A percentile compares a stretch with the other conserved stretches of the same genome.
Evolutionary conservation across 2,113 vertebrate species (phyloP).

Genomic region (Cettia cetti): DNA sequence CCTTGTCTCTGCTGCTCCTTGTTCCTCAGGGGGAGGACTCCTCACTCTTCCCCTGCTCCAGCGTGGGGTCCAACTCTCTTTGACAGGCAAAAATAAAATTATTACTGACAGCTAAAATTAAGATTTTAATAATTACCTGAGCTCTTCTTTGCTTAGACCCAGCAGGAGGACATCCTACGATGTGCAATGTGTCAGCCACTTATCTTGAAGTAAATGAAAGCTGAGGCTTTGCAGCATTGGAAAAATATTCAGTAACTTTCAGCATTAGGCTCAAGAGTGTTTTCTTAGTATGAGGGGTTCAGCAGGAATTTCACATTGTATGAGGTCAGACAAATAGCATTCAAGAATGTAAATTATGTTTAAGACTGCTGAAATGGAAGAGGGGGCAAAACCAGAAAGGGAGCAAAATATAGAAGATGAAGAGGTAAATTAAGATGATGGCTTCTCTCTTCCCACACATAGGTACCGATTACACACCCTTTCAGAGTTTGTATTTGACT

Average conservation of each 20-base stretch:
- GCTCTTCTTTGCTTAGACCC: conserved; percentile 19
- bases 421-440: background rate
- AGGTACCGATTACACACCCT: background rate
- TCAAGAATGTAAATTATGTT: background rate
- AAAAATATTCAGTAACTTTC: background rate
- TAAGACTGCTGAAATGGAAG: background rate
- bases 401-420: background rate
- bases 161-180: conserved; percentile 21
- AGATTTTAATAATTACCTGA: conserved; percentile 23
- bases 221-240: background rate
- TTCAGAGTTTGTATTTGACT: background rate
- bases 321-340: background rate
- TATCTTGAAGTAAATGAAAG: conserved; percentile 8
- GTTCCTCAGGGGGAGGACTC: background rate
- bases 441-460: background rate
- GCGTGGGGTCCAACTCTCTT: background rate
- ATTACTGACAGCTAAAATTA: conserved; percentile 43
- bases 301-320: background rate
- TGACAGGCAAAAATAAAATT: conserved; percentile 6
- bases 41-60: background rate
- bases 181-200: background rate
- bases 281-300: background rate
- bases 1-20: background rate
- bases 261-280: background rate
- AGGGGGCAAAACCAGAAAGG: background rate